Base-by-base conservation (phyloP, 1,140 invertebrate species). In the Neodiprion lecontei region DNA sequence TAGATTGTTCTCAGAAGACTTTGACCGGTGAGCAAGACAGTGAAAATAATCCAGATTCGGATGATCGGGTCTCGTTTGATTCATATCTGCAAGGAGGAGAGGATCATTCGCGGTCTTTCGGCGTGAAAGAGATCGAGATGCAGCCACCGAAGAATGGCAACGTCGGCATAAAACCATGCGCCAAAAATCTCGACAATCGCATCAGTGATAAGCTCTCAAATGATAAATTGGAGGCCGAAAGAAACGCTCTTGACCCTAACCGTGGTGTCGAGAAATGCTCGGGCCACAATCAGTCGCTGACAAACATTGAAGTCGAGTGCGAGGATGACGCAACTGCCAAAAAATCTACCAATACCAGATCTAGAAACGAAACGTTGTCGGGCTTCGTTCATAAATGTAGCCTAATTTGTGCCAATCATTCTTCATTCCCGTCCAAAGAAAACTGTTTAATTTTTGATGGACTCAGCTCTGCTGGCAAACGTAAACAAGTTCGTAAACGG, bases 381-480 rank as follows among this genome's bases (percentile, higher is more conserved):
- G 28, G 28, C 28, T 40, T 40, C 28, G 28, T 40, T 40, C 28
- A 40, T 40, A 40, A 40, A 40, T 40, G 28, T 40, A 40, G 28
- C 28, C 28, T 40, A 40, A 40, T 40, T 40, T 40, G 28, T 40
- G 2, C 28, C 28, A 40, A 40, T 61, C 53, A 61, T 61, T 17
- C 53, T 61, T 61, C n/a, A 61, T 12, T 61, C 53, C 53, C 53
- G 4, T 61, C 53, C 53, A 61, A 61, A 61, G 7, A 61, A 17
- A 61, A 61, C n/a, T 61, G 53, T 61, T 61, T 61, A 61, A 61
- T 17, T 61, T 61, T 61, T 17, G 53, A 61, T 61, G 53, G 53
- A 61, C 8, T 40, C 53, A 17, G 53, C 53, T 61, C 2, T 40
- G n/a, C 53, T 14, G 53, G 53, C 53, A 61, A 61, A 17, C 11